These are phyloP conservation scores for Rhagium mordax DNA, from an alignment of 2,888 invertebrate species.

Conservation along the genomic window DNA sequence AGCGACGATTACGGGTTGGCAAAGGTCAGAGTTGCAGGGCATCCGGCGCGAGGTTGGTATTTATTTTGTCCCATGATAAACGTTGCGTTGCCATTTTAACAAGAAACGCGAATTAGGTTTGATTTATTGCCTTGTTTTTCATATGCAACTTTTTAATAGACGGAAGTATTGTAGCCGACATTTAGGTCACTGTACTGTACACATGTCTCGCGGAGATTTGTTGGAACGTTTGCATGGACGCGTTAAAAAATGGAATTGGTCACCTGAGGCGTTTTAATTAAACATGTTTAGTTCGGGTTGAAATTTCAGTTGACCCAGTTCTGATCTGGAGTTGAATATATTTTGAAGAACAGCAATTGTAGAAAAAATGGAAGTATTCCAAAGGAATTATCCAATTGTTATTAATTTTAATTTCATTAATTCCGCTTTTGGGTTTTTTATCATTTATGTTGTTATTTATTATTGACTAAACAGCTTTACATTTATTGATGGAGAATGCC, in stretches of 20 bases:
- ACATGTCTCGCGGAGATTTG: background rate
- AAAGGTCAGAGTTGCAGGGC: background rate
- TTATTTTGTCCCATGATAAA: conserved; percentile 6
- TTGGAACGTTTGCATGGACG: background rate
- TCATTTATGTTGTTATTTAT: too few species aligned
- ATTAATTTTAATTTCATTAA: too few species aligned
- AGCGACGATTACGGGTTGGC: background rate
- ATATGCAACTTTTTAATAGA: conserved; percentile 10
- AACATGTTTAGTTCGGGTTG: background rate
- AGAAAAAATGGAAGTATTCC: too few species aligned
- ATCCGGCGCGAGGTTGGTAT: background rate
- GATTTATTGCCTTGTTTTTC: conserved; percentile 28
- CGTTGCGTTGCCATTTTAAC: background rate
- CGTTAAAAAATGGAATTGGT: background rate
- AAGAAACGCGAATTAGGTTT: conserved; percentile 18
- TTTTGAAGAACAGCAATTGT: too few species aligned
- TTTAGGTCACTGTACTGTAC: background rate
- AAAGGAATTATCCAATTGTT: too few species aligned
- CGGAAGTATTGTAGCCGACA: background rate
- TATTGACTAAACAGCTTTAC: too few species aligned
- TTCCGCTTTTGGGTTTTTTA: too few species aligned
- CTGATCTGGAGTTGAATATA: too few species aligned
- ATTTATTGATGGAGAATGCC: too few species aligned
- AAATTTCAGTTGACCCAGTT: too few species aligned
- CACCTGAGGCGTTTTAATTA: background rate